Evolutionary conservation across 2,888 invertebrate species (phyloP).

Genomic region (Xestia c-nigrum): DNA sequence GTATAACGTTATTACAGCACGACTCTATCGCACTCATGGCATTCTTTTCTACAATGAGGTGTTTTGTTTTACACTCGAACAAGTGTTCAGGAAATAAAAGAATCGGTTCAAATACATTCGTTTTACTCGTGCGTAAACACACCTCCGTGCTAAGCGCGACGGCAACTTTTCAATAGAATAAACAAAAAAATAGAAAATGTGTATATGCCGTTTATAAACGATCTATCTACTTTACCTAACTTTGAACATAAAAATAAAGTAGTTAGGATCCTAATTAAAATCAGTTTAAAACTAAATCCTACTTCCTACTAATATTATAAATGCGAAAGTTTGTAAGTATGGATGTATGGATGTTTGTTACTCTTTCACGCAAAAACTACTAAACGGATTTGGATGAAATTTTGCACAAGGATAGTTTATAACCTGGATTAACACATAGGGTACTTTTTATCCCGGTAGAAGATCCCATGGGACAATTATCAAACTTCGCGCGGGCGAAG

Average conservation of each 20-base stretch:
- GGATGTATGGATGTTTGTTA: no score
- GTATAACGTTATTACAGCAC: conserved; percentile 48
- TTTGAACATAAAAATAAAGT: neutral
- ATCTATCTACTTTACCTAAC: neutral
- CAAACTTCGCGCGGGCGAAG: no score
- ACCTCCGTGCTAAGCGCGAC: conserved; percentile 45
- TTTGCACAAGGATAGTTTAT: no score
- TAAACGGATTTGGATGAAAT: no score
- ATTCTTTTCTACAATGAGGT: conserved; percentile 48
- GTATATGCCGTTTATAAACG: no score
- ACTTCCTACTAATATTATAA: no score
- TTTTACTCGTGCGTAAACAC: conserved; percentile 71
- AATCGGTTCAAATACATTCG: conserved; percentile 63
- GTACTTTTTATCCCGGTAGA: no score
- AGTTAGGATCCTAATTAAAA: conserved; percentile 3
- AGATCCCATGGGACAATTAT: no score
- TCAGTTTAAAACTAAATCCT: neutral
- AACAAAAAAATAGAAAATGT: no score
- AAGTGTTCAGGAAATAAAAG: conserved; percentile 66
- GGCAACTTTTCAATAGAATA: conserved; percentile 32
- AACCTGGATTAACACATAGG: no score
- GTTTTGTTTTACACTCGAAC: conserved; percentile 67
- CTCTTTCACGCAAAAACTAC: no score
- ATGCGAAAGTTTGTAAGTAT: no score
- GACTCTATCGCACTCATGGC: conserved; percentile 14